Percentiles rank a stretch among this genome's conserved stretches.
phyloP scores from a whole-genome alignment of 2,888 invertebrate genomes.

The Myathropa florea region DNA sequence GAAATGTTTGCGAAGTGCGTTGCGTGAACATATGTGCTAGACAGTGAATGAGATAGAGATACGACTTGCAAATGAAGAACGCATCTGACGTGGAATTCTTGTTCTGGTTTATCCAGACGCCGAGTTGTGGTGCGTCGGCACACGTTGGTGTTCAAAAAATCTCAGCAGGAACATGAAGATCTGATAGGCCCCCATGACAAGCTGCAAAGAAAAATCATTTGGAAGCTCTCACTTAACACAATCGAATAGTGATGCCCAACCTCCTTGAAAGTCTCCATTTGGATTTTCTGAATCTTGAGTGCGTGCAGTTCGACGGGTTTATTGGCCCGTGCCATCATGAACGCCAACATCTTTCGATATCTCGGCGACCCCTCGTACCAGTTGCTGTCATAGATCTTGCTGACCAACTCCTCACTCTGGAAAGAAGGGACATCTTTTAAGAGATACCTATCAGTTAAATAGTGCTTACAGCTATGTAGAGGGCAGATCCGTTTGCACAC shows the following conservation, averaged over 20 bases:
- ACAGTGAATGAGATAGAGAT: too few relatives aligned
- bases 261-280: conserved; percentile 15
- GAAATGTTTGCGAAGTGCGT: too few relatives aligned
- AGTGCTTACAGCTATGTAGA: neutral
- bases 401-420: neutral
- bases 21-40: too few relatives aligned
- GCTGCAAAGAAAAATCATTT: neutral
- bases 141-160: neutral
- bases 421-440: neutral
- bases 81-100: too few relatives aligned
- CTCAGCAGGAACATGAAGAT: neutral
- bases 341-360: neutral
- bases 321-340: conserved; percentile 1
- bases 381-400: conserved; percentile 3
- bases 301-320: neutral
- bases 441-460: neutral
- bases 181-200: neutral
- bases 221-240: neutral
- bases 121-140: too few relatives aligned
- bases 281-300: neutral
- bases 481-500: neutral
- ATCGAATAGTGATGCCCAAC: neutral
- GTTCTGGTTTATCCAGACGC: too few relatives aligned
- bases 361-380: conserved; percentile 9
- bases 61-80: too few relatives aligned